Base-by-base conservation (phyloP, 1,140 invertebrate species). In the Gerris buenoi region DNA sequence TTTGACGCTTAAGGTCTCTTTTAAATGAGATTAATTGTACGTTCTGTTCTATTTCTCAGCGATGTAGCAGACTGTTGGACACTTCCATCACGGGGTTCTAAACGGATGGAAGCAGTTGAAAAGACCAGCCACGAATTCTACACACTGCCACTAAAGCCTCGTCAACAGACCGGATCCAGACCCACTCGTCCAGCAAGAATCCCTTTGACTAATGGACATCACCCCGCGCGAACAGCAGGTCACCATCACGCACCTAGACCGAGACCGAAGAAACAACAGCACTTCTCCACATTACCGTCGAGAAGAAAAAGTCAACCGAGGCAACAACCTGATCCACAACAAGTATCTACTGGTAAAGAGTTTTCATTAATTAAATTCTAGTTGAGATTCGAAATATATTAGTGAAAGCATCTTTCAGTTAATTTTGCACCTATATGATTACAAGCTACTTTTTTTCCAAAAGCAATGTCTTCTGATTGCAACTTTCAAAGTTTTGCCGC, bases 11-110 rank as follows among this genome's bases (percentile, higher is more conserved):
- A n/a, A n/a, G n/a, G n/a, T n/a, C n/a, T n/a, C n/a, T n/a, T n/a
- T n/a, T n/a, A n/a, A n/a, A n/a, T n/a, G n/a, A n/a, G n/a, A n/a
- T n/a, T n/a, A n/a, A n/a, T n/a, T n/a, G n/a, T n/a, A n/a, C n/a
- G n/a, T n/a, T n/a, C n/a, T n/a, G n/a, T n/a, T n/a, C n/a, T n/a
- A n/a, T n/a, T n/a, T n/a, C n/a, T n/a, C 58, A 60, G 58, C 23
- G 58, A 60, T 15, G 15, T 63, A 15, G 59, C 62, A 18, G 69
- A 70, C 56, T 70, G 67, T 25, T 68, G 66, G 13, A 71, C 70
- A 22, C 61, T 71, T 28, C 70, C 70, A n/a, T 63, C 68, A 1
- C 46, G 70, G 60, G 70, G 70, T 1, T 64, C 66, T 23, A 71
- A 71, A 46, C 66, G 67, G 27, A 22, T 28, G 1, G 66, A 66